Evolutionary conservation across 2,888 invertebrate species (phyloP), one percentile per base, ranked within the genome.

Genomic region (Cheilosia vulpina): DNA sequence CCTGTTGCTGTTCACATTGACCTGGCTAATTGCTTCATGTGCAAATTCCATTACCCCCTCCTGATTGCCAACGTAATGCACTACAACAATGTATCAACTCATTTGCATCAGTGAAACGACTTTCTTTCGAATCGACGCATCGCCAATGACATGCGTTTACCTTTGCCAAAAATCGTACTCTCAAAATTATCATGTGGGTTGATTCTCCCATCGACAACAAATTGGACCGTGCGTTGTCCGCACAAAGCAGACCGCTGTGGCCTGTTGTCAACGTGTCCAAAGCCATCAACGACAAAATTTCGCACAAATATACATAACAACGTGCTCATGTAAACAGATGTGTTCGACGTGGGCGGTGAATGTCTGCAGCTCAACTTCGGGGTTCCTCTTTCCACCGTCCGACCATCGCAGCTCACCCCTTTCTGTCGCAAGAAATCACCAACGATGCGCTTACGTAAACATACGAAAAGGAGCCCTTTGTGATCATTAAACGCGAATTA

Each of bases 201-300:
- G 62, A 21, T 15, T 55, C 52, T 31, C 45, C 21, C 63, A 34
- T 19, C 53, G 53, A 38, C 52, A 43, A 62, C 52, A 27, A 41
- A 31, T 27, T 21, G 31, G 63, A 17, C 43, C 21, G 52, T 27
- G 2, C 21, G 27, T n/a, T 43, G 38, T 52, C 63, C 21, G 9
- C 63, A 24, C 62, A 72, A 62, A 72, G 72, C 27, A 62, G 4
- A 53, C 60, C 72, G 43, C 41, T 31, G 15, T 3, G 15, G 52
- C 41, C 58, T 43, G 76, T 62, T 77, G 77, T 68, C 77, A 77
- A 62, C 60, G 38, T 62, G 68, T 69, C 69, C 77, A 77, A 55
- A 68, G 58, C 31, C 76, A 58, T 52, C 58, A 19, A 19, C 45
- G 55, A 77, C 53, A 52, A 34, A 55, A 69, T 69, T 63, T 55